Evolutionary conservation across 2,888 invertebrate species (phyloP).

Genomic region (Cephus pulcher): DNA sequence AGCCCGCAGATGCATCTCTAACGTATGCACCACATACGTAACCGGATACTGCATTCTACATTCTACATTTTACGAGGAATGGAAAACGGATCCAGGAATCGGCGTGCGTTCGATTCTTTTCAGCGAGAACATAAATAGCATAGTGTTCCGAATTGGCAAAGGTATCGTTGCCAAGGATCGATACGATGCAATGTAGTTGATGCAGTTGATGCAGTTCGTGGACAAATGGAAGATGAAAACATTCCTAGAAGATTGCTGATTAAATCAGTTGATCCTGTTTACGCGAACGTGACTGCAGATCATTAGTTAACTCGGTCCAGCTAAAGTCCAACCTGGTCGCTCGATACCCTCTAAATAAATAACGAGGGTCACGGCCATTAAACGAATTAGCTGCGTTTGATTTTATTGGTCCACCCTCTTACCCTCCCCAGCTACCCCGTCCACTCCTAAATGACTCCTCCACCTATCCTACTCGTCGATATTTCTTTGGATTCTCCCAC

Average conservation of each 20-base stretch:
- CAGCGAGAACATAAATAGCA: background rate
- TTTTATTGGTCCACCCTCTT: conserved; percentile 46
- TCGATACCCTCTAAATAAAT: conserved; percentile 56
- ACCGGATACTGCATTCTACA: background rate
- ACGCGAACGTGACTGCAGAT: conserved; percentile 57
- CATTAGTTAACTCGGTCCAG: conserved; percentile 36
- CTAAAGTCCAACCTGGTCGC: conserved; percentile 34
- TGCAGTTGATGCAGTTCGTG: background rate
- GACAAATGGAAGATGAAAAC: conserved; percentile 14
- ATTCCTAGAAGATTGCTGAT: conserved; percentile 33
- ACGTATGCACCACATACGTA: background rate
- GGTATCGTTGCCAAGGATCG: background rate
- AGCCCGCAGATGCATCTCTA: background rate
- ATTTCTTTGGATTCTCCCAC: background rate
- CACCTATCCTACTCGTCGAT: background rate
- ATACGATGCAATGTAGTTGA: background rate
- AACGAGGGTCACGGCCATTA: conserved; percentile 54
- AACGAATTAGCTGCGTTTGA: conserved; percentile 58
- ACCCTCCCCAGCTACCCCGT: background rate
- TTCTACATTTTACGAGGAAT: background rate
- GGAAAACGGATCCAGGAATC: background rate
- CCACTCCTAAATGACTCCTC: background rate
- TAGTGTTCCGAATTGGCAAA: background rate
- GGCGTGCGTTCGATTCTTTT: background rate
- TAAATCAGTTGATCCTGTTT: conserved; percentile 59